phyloP scores from a whole-genome alignment of 2,888 invertebrate genomes.

The Tetheella fluctuosa region DNA sequence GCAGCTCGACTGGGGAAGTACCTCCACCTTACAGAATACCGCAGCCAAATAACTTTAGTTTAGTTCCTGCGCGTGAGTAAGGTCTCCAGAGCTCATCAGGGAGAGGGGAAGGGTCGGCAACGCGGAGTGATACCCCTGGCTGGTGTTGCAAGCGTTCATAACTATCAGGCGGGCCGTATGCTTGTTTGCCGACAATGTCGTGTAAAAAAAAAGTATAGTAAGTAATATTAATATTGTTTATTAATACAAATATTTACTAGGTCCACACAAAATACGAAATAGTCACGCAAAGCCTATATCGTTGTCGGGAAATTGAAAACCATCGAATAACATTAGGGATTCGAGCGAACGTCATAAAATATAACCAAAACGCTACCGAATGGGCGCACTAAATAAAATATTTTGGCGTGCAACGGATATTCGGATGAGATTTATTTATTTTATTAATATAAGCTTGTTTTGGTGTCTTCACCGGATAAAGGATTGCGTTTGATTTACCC shows the following conservation, averaged over 20 bases:
- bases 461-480: background rate
- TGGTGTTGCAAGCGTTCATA: too few relatives aligned
- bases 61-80: too few relatives aligned
- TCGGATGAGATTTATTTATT: slow-evolving; percentile 52
- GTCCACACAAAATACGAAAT: slow-evolving; percentile 25
- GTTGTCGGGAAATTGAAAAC: slow-evolving; percentile 68
- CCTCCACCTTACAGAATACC: too few relatives aligned
- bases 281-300: slow-evolving; percentile 36
- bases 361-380: slow-evolving; percentile 54
- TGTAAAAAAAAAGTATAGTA: too few relatives aligned
- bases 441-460: slow-evolving; percentile 46
- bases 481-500: background rate
- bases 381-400: slow-evolving; percentile 59
- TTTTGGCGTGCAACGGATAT: slow-evolving; percentile 54
- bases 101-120: too few relatives aligned
- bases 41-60: too few relatives aligned
- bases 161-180: too few relatives aligned
- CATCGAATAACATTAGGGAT: slow-evolving; percentile 65
- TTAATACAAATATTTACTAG: slow-evolving; percentile 29
- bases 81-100: too few relatives aligned
- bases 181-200: too few relatives aligned
- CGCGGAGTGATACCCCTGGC: too few relatives aligned
- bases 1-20: too few relatives aligned
- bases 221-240: too few relatives aligned
- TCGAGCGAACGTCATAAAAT: slow-evolving; percentile 65